Evolutionary conservation across 2,888 invertebrate species (phyloP).

Genomic region (Sisyra nigra): DNA sequence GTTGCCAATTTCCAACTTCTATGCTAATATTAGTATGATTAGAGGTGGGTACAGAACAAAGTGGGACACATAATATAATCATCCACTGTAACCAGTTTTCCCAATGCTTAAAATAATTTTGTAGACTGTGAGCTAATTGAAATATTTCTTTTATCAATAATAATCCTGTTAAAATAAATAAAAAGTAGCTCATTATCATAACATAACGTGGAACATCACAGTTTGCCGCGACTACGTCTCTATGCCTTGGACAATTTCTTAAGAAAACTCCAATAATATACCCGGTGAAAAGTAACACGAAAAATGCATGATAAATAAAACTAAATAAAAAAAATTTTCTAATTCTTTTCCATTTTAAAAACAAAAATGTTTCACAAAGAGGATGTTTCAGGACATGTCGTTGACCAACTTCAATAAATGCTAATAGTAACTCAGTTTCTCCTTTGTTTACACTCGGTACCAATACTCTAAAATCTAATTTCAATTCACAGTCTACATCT

Average conservation of each 20-base stretch:
- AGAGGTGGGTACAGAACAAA: constrained; percentile 37
- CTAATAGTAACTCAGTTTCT: constrained; percentile 51
- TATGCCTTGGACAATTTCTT: constrained; percentile 25
- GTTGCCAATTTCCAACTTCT: constrained; percentile 45
- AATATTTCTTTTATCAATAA: constrained; percentile 60
- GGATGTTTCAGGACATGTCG: constrained; percentile 68
- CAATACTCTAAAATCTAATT: constrained; percentile 44
- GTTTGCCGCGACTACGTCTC: constrained; percentile 8
- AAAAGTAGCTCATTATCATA: constrained; percentile 33
- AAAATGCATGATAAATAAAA: constrained; percentile 58
- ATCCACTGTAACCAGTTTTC: constrained; percentile 74
- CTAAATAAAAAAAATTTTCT: constrained; percentile 68
- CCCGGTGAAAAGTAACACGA: constrained; percentile 56
- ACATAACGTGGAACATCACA: constrained; percentile 18
- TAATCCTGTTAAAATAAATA: constrained; percentile 44
- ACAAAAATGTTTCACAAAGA: constrained; percentile 68
- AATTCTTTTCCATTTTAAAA: constrained; percentile 68
- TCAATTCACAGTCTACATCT: constrained; percentile 72
- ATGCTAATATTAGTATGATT: constrained; percentile 16
- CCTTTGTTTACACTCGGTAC: constrained; percentile 44
- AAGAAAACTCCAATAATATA: constrained; percentile 50
- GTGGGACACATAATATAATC: constrained; percentile 53
- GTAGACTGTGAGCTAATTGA: constrained; percentile 57
- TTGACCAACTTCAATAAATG: constrained; percentile 66
- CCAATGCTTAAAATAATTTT: constrained; percentile 60